These are phyloP conservation scores for Hemistola chrysoprasaria DNA, from an alignment of 2,888 invertebrate species.

Conservation along the genomic window DNA sequence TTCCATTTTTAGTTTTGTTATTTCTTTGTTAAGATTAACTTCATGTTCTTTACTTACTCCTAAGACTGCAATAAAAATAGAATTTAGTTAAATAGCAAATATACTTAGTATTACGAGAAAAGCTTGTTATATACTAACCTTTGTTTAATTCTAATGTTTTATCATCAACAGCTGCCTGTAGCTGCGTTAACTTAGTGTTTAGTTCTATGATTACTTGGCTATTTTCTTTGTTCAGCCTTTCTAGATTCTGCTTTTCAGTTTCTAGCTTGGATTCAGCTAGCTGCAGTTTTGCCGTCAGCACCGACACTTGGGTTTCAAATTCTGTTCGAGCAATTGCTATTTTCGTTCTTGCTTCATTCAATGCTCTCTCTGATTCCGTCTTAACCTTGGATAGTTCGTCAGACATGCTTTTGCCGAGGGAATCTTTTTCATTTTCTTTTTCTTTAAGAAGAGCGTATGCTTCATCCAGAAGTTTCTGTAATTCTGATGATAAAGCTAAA, in stretches of 20 bases:
- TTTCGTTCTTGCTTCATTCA: constrained; percentile 83
- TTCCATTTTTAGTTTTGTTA: constrained; percentile 79
- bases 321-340: constrained; percentile 84
- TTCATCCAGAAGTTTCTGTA: constrained; percentile 76
- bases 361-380: constrained; percentile 76
- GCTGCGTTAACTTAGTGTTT: constrained; percentile 67
- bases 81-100: not conserved
- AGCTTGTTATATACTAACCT: constrained; percentile 60
- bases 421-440: constrained; percentile 77
- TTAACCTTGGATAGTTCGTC: constrained; percentile 69
- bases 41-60: constrained; percentile 75
- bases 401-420: constrained; percentile 73
- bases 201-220: constrained; percentile 74
- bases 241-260: constrained; percentile 71
- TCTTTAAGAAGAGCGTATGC: constrained; percentile 76
- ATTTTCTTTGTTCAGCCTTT: constrained; percentile 72
- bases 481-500: constrained; percentile 74
- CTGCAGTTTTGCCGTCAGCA: constrained; percentile 76
- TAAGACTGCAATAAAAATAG: constrained; percentile 53
- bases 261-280: constrained; percentile 75
- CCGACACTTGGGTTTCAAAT: constrained; percentile 82
- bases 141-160: constrained; percentile 77
- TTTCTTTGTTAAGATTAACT: constrained; percentile 74
- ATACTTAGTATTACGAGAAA: not conserved
- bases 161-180: constrained; percentile 75